Evolutionary conservation across 1,140 invertebrate genomes (phyloP).

Genomic region (Nasonia giraulti): DNA sequence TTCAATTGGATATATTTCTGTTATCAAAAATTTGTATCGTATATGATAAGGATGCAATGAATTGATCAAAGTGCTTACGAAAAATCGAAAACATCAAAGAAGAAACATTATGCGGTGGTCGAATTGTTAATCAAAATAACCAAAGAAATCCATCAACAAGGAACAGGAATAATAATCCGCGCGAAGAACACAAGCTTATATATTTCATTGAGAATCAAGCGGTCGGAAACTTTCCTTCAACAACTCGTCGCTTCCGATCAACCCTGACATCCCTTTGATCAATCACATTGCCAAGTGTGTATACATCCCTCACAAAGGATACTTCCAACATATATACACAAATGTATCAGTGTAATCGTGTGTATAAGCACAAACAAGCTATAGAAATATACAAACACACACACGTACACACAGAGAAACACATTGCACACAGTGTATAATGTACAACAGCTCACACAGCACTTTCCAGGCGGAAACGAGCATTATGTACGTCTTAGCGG

Average conservation of each 20-base stretch:
- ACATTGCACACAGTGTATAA: not conserved
- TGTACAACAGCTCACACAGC: not conserved
- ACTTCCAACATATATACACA: not conserved
- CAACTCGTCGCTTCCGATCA: not conserved
- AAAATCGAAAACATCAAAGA: no score
- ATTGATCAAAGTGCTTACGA: no score
- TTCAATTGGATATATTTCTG: no score
- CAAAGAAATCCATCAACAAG: no score
- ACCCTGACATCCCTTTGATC: not conserved
- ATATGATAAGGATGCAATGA: no score
- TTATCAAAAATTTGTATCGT: no score
- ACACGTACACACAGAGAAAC: no score
- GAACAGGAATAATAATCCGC: no score
- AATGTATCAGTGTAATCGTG: not conserved
- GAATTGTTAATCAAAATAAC: no score
- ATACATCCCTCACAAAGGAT: not conserved
- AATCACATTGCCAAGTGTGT: not conserved
- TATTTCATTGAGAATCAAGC: no score
- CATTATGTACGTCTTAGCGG: not conserved
- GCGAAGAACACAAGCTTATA: no score
- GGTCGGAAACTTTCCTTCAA: not conserved
- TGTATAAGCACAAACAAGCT: not conserved
- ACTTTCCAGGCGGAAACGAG: not conserved
- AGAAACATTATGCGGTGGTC: no score
- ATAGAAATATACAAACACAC: not conserved